phyloP scores from a whole-genome alignment of 2,888 invertebrate species.

The Norana najaformis region DNA sequence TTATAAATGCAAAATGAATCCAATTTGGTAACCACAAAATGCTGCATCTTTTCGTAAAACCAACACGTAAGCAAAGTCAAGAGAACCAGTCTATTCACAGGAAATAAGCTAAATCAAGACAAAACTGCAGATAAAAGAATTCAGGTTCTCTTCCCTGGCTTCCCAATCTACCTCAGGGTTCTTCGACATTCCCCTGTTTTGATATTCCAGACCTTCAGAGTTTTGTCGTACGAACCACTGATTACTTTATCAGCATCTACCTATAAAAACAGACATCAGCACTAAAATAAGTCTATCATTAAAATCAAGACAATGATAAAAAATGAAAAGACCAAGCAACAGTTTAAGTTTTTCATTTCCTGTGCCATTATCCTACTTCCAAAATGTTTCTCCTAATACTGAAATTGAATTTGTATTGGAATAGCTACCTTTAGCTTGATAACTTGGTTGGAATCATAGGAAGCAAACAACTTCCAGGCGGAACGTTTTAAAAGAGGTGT shows the following conservation, averaged over 20 bases:
- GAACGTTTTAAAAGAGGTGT: too few species aligned
- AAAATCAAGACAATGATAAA: not conserved
- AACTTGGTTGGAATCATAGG: too few species aligned
- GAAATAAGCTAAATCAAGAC: not conserved
- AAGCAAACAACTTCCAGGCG: too few species aligned
- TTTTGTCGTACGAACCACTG: conserved; percentile 66
- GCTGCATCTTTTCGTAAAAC: too few species aligned
- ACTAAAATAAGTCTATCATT: not conserved
- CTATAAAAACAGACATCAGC: conserved; percentile 43
- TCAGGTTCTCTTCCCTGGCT: not conserved
- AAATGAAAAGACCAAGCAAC: not conserved
- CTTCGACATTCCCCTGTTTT: conserved; percentile 62
- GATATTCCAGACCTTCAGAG: conserved; percentile 65
- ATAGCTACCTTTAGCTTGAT: too few species aligned
- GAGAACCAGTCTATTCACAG: too few species aligned
- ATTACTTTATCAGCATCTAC: conserved; percentile 63
- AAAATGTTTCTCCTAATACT: too few species aligned
- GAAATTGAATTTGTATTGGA: too few species aligned
- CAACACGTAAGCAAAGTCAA: too few species aligned
- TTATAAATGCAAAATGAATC: conserved; percentile 8
- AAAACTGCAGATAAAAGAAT: not conserved
- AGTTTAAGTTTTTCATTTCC: too few species aligned
- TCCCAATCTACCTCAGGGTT: conserved; percentile 56
- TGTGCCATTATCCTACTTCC: not conserved
- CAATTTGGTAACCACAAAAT: too few species aligned